Evolutionary conservation across 2,888 invertebrate genomes (phyloP), one percentile per base, ranked within the genome.

Genomic region (Lepidocyrtoides sp.): DNA sequence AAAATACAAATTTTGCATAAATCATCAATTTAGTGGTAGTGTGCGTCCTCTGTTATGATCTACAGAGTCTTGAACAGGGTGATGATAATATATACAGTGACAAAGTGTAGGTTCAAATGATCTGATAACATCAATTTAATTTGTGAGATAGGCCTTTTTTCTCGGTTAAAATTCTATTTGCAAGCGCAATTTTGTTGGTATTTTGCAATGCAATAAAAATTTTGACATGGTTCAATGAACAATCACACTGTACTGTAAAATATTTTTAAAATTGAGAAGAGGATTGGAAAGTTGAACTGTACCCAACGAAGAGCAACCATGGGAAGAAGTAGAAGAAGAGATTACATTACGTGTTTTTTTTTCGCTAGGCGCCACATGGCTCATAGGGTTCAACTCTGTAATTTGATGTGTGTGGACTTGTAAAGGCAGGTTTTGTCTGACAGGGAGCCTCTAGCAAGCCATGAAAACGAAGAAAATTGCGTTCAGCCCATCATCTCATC

Each of bases 361-460:
- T 77, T 77, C 17, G 48, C 12, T 26, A 48, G 77, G 77, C 77
- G 77, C 77, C 77, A 51, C 48, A 51, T 51, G 29, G 77, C 29
- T 77, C 51, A 51, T 29, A 72, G 51, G 77, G 77, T 17, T 51
- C 77, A 26, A 60, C 77, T 77, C 29, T 2, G 51, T 77, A 77
- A 77, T 77, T 51, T 77, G 77, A 29, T 41, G 48, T 41, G 69
- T 48, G 72, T 41, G n/a, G 66, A 60, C 36, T 41, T 82, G 36
- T 41, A n/a, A 66, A 82, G 63, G 82, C 66, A 66, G 66, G 66
- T 79, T 32, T 79, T 1, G 54, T 82, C 44, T 84, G 66, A 66
- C 32, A 72, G 51, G 41, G 17, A 69, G 36, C 69, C 41, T 69
- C 41, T 69, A 41, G 69, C 41, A 69, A 69, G 20, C 69, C 69